Evolutionary conservation across 2,797 vertebrate genomes (phyloP).

Genomic region (Nothura maculosa): DNA sequence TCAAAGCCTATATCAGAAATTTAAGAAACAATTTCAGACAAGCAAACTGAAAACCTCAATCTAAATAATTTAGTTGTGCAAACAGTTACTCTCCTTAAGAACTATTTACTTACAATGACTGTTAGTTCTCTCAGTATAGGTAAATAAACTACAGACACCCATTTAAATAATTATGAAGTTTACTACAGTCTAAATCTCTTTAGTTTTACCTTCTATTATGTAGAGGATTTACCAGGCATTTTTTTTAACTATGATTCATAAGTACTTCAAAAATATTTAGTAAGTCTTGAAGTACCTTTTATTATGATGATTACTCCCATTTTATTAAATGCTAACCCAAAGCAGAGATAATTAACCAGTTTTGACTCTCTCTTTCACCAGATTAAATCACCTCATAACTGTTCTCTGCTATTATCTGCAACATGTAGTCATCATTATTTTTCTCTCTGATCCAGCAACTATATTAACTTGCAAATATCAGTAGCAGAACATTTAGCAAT

Average conservation of each 20-base stretch:
- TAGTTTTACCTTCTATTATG: constrained; percentile 48
- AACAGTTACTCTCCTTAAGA: neutral
- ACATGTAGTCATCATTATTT: neutral
- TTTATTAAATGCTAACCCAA: constrained; percentile 27
- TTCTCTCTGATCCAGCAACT: neutral
- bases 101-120: neutral
- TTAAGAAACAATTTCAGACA: constrained; percentile 33
- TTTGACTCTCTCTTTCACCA: neutral
- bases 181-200: constrained; percentile 2
- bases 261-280: constrained; percentile 32
- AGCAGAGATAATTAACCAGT: constrained; percentile 4
- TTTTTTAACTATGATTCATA: neutral
- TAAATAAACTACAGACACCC: constrained; percentile 40
- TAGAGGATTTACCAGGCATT: constrained; percentile 40
- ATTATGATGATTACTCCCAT: neutral
- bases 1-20: constrained; percentile 44
- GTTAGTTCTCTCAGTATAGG: constrained; percentile 10
- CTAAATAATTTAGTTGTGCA: constrained; percentile 46
- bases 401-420: neutral
- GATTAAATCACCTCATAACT: neutral
- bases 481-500: neutral
- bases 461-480: neutral
- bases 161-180: neutral
- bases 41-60: constrained; percentile 44
- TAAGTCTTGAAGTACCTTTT: constrained; percentile 3